These are phyloP conservation scores for Glossosoma conforme DNA, from an alignment of 1,140 invertebrate species.

Conservation along the genomic window DNA sequence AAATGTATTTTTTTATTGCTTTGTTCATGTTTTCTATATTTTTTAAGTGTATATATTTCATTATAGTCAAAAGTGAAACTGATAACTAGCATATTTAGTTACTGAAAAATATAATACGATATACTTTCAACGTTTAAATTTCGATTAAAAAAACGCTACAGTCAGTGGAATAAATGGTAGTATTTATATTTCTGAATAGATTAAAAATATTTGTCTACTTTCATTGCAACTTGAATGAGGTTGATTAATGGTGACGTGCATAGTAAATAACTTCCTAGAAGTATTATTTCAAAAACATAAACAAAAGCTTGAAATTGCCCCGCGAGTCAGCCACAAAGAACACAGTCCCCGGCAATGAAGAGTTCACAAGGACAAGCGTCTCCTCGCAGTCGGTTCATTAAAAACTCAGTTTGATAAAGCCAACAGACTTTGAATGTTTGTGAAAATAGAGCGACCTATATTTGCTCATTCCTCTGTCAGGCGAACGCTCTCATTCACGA, in stretches of 20 bases:
- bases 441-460: background rate
- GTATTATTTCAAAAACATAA: background rate
- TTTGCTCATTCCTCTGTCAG: background rate
- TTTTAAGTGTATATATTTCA: too few species aligned
- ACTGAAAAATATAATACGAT: too few species aligned
- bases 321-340: background rate
- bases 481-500: background rate
- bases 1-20: too few species aligned
- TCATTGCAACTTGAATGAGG: too few species aligned
- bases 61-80: too few species aligned
- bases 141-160: too few species aligned
- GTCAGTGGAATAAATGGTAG: too few species aligned
- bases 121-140: too few species aligned
- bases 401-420: background rate
- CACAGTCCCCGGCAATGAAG: background rate
- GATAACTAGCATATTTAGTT: too few species aligned
- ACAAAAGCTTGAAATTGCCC: background rate
- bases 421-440: background rate
- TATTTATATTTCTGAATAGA: too few species aligned
- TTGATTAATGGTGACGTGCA: background rate
- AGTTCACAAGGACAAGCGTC: constrained; percentile 3
- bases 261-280: background rate
- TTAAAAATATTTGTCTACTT: too few species aligned
- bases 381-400: constrained; percentile 4
- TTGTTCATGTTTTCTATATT: too few species aligned